Base-by-base conservation (phyloP, 2,888 invertebrate genomes). In the Agonum fuliginosum region DNA sequence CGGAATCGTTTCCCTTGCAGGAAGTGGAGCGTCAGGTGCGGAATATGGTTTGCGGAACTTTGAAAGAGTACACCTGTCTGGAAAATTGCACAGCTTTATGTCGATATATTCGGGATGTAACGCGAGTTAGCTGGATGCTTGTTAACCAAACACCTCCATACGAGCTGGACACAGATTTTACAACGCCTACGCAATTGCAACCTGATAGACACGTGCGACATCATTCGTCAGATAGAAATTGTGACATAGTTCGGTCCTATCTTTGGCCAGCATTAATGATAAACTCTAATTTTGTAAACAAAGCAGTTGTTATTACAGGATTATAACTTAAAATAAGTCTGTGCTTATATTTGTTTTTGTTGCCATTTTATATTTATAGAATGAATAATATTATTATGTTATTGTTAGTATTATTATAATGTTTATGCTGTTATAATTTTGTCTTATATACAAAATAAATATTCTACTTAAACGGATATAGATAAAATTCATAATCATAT, bases 41-140 rank as follows among this genome's bases (percentile, higher is more conserved):
- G 27, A 80, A 83, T 37, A 81, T 86, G 54, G 85, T 98, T 80
- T 92, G 96, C 86, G 93, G 93, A 80, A 97, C 97, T 0, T 89
- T 98, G 14, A 96, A 95, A 84, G 98, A 98, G 88, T 98, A 97
- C 87, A 96, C 97, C 30, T 95, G 96, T 85, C 89, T 98, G 83
- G 93, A 93, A 81, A 88, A 90, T 0, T 97, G 96, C 85, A 89
- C 90, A 0, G 93, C 94, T 24, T 89, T 98, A 76, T 91, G 93
- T 82, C 91, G 92, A 81, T 96, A 96, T 85, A 94, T 96, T 71
- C 90, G 92, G 27, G 93, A 94, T 43, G 94, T 95, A 79, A 95
- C 96, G 46, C 90, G 94, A 78, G 90, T 96, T n/a, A 94, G 96
- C 2, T 98, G 97, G 97, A 91, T 92, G 79, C 88, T 97, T 83